These are phyloP conservation scores for Elachura formosa DNA, from an alignment of 2,113 vertebrate genomes.

Conservation along the genomic window DNA sequence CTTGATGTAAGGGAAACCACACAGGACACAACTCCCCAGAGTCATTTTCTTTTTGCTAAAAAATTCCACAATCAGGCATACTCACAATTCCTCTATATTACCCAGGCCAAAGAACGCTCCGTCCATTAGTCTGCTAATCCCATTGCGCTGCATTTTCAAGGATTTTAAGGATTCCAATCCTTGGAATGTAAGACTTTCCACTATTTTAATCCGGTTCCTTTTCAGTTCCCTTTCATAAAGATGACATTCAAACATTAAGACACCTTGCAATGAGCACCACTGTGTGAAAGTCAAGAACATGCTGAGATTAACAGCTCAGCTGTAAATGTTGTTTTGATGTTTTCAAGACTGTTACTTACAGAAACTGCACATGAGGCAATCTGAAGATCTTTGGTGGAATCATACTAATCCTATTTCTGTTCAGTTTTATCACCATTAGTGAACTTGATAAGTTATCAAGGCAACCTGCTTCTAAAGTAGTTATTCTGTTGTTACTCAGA, in stretches of 20 bases:
- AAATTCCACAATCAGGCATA: background rate
- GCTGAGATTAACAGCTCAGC: background rate
- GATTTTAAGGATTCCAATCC: slow-evolving; percentile 90
- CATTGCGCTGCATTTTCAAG: slow-evolving; percentile 94
- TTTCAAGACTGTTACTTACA: slow-evolving; percentile 79
- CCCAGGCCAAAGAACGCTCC: slow-evolving; percentile 95
- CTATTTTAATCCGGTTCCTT: slow-evolving; percentile 90
- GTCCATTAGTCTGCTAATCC: slow-evolving; percentile 91
- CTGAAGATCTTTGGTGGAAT: slow-evolving; percentile 92
- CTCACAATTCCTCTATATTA: slow-evolving; percentile 90
- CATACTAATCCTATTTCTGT: slow-evolving; percentile 85
- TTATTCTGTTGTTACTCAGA: slow-evolving; percentile 95
- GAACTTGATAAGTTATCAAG: slow-evolving; percentile 93
- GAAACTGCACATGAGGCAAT: slow-evolving; percentile 87
- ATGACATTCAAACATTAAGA: background rate
- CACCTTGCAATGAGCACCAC: background rate
- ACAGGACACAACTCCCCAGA: background rate
- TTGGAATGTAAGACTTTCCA: slow-evolving; percentile 96
- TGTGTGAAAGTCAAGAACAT: background rate
- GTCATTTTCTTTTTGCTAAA: background rate
- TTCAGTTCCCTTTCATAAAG: slow-evolving; percentile 84
- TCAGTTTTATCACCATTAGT: slow-evolving; percentile 90
- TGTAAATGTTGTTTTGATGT: background rate
- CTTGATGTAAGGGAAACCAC: background rate
- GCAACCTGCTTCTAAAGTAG: slow-evolving; percentile 87